Conservation (phyloP, 1,140 invertebrate genomes). For the Drosophila grimshawi region DNA sequence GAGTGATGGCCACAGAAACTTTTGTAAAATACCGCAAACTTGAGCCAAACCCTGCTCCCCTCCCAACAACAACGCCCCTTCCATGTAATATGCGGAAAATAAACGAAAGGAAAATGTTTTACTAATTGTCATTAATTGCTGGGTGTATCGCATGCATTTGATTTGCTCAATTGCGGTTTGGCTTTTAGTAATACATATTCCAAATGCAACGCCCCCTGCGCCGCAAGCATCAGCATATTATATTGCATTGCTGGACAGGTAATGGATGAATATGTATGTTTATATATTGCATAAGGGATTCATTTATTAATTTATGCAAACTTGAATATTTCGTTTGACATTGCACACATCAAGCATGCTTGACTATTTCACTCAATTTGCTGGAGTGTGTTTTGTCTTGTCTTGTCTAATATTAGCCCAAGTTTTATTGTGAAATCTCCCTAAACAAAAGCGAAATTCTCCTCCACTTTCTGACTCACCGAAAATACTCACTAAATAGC, state of each 20-base stretch:
- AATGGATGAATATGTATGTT: conserved; percentile 16
- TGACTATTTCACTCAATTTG: neutral
- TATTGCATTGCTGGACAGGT: neutral
- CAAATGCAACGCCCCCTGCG: conserved; percentile 33
- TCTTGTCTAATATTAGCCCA: no score
- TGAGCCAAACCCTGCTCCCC: conserved; percentile 1
- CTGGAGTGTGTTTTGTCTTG: no score
- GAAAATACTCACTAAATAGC: neutral
- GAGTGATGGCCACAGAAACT: conserved; percentile 25
- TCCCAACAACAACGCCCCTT: no score
- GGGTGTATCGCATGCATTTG: conserved; percentile 55
- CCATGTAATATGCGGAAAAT: conserved; percentile 1
- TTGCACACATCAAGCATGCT: no score
- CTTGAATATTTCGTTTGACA: no score
- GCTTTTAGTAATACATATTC: conserved; percentile 12
- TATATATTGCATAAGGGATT: neutral
- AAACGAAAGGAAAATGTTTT: conserved; percentile 37
- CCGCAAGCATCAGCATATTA: conserved; percentile 1
- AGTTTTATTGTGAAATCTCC: neutral
- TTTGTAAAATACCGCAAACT: conserved; percentile 30
- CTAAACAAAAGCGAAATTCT: neutral
- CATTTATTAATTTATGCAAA: no score
- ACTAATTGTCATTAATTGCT: conserved; percentile 58
- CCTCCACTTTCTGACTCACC: conserved; percentile 12
- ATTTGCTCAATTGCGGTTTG: conserved; percentile 67